Evolutionary conservation across 2,888 invertebrate genomes (phyloP).

Genomic region (Dioctria linearis): DNA sequence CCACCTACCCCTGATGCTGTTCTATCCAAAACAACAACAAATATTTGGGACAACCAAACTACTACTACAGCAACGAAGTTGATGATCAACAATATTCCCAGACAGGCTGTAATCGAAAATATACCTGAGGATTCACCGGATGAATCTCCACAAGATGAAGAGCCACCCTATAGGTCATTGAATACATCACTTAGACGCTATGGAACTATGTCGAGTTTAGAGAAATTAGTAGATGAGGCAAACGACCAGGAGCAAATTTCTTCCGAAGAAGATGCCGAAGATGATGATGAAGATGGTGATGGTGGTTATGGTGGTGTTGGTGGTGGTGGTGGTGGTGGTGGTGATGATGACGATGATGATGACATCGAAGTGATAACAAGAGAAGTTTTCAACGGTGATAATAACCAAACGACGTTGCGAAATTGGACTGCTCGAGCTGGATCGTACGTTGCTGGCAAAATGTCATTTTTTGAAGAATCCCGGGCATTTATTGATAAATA

Average conservation of each 20-base stretch:
- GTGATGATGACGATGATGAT: slow-evolving; percentile 56
- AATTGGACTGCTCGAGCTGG: slow-evolving; percentile 88
- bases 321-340: too few species aligned
- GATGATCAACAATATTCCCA: slow-evolving; percentile 66
- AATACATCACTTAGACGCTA: slow-evolving; percentile 73
- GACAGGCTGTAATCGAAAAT: slow-evolving; percentile 68
- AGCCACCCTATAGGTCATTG: slow-evolving; percentile 81
- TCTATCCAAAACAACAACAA: slow-evolving; percentile 68
- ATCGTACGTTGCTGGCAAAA: slow-evolving; percentile 86
- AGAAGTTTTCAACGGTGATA: slow-evolving; percentile 60
- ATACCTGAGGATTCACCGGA: slow-evolving; percentile 77
- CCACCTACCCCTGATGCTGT: slow-evolving; percentile 81
- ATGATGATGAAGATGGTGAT: slow-evolving; percentile 56
- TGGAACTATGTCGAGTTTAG: slow-evolving; percentile 82
- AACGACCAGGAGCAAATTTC: slow-evolving; percentile 70
- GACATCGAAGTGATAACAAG: slow-evolving; percentile 62
- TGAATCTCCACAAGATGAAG: slow-evolving; percentile 81
- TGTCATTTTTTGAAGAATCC: slow-evolving; percentile 79
- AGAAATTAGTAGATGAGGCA: slow-evolving; percentile 74
- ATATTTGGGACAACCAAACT: slow-evolving; percentile 68
- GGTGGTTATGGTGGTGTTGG: slow-evolving; percentile 12
- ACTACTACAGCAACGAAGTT: slow-evolving; percentile 71
- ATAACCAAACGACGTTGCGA: slow-evolving; percentile 60
- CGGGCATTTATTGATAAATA: slow-evolving; percentile 71
- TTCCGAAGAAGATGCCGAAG: slow-evolving; percentile 70